phyloP scores from a whole-genome alignment of 1,140 invertebrate species.

The Drosophila tani region DNA sequence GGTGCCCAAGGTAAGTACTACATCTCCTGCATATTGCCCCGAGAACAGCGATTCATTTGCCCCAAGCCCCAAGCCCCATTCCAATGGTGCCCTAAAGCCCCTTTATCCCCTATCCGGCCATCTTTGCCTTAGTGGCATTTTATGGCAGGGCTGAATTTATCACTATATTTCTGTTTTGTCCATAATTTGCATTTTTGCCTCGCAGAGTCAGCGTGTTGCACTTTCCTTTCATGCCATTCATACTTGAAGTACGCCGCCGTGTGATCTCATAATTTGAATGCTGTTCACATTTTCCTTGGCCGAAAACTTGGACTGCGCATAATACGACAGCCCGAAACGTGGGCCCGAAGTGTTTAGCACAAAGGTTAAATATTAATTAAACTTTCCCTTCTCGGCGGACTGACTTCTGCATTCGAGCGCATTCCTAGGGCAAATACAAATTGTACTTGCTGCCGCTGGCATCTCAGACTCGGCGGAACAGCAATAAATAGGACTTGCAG shows the following conservation, averaged over 20 bases:
- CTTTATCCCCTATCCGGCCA: not conserved
- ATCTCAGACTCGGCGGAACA: constrained; percentile 30
- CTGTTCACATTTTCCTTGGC: constrained; percentile 26
- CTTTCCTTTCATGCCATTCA: constrained; percentile 65
- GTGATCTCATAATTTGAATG: constrained; percentile 50
- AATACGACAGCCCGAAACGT: constrained; percentile 12
- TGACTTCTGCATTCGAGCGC: constrained; percentile 42
- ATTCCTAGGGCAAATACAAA: constrained; percentile 37
- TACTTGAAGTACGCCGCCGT: constrained; percentile 62
- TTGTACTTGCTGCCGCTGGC: constrained; percentile 27
- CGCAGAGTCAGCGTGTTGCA: constrained; percentile 51
- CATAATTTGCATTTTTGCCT: constrained; percentile 56
- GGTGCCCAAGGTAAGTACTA: constrained; percentile 83
- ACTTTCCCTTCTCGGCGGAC: constrained; percentile 45
- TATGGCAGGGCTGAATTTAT: constrained; percentile 59
- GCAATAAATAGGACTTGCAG: constrained; percentile 45
- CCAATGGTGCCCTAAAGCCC: not conserved
- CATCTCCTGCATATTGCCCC: constrained; percentile 13
- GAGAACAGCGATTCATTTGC: constrained; percentile 2
- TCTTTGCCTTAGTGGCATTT: constrained; percentile 56
- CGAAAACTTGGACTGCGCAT: constrained; percentile 34
- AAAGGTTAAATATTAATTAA: constrained; percentile 79
- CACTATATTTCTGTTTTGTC: constrained; percentile 19
- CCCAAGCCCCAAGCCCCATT: not conserved
- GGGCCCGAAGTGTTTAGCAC: constrained; percentile 56